These are phyloP conservation scores for Serranus cabrilla DNA, from an alignment of 2,797 vertebrate species.

Conservation along the genomic window DNA sequence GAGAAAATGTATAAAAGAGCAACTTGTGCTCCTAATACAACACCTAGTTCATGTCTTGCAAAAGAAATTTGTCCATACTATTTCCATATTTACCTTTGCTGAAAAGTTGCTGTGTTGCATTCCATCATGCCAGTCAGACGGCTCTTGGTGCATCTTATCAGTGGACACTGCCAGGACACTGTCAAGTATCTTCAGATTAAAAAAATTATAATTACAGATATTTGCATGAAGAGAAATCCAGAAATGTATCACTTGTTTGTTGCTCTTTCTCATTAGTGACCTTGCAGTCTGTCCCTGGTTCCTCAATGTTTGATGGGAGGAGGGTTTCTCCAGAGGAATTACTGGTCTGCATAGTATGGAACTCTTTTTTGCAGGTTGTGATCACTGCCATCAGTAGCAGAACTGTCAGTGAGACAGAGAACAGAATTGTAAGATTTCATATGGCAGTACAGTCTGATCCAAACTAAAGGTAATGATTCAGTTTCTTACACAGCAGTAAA, in stretches of 20 bases:
- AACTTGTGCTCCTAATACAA: background rate
- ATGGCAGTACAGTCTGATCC: background rate
- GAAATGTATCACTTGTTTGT: background rate
- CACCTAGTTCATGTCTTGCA: background rate
- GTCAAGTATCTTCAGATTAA: conserved; percentile 14
- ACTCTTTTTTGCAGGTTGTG: conserved; percentile 54
- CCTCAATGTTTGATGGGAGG: conserved; percentile 62
- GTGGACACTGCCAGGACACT: fast-evolving
- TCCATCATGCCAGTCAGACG: background rate
- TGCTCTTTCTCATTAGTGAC: conserved; percentile 33
- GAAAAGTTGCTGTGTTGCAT: background rate
- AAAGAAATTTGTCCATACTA: background rate
- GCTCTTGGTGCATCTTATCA: background rate
- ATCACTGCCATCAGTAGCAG: conserved; percentile 42
- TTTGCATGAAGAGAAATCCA: background rate
- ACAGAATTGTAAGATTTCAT: background rate
- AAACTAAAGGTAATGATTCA: background rate
- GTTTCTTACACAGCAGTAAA: conserved; percentile 70
- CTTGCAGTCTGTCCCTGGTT: conserved; percentile 70
- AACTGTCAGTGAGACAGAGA: conserved; percentile 43
- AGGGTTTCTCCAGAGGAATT: conserved; percentile 27
- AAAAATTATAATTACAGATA: background rate
- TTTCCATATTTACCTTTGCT: background rate
- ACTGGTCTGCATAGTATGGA: background rate
- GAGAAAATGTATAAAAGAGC: background rate